A percentile compares a stretch with the other conserved stretches of the same genome.
phyloP scores from a whole-genome alignment of 2,797 vertebrate species.

The Cuculus canorus region DNA sequence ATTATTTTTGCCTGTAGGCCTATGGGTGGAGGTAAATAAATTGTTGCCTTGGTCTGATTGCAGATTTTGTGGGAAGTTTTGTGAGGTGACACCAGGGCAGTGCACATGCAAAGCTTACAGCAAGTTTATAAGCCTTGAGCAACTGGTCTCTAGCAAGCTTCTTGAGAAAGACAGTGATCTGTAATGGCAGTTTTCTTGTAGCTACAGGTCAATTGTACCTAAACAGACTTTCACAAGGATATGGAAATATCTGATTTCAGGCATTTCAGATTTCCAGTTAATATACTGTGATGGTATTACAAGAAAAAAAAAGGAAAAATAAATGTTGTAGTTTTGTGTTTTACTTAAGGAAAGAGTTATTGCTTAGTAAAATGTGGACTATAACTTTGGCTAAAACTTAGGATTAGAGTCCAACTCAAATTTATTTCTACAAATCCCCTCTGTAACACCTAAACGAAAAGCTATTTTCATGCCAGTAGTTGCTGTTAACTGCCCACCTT shows the following conservation, averaged over 20 bases:
- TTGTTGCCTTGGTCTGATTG: background rate
- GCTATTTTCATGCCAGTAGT: background rate
- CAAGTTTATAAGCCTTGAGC: background rate
- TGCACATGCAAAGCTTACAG: background rate
- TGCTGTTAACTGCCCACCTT: background rate
- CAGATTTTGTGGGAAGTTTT: background rate
- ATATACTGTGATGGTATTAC: background rate
- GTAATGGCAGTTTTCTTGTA: background rate
- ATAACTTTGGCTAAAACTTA: background rate
- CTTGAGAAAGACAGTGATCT: background rate
- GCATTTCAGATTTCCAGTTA: constrained; percentile 11
- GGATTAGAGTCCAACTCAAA: background rate
- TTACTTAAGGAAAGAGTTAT: background rate
- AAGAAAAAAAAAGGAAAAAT: background rate
- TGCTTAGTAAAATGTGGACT: background rate
- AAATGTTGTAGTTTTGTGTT: background rate
- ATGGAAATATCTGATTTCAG: background rate
- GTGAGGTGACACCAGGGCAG: background rate
- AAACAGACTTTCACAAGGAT: background rate
- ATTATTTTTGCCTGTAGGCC: background rate
- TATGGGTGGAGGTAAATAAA: background rate
- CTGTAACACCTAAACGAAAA: background rate
- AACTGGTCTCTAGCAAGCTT: background rate
- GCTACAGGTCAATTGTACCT: background rate
- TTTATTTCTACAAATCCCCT: background rate